These are phyloP conservation scores for Pammene fasciana DNA, from an alignment of 2,888 invertebrate genomes.

Conservation along the genomic window DNA sequence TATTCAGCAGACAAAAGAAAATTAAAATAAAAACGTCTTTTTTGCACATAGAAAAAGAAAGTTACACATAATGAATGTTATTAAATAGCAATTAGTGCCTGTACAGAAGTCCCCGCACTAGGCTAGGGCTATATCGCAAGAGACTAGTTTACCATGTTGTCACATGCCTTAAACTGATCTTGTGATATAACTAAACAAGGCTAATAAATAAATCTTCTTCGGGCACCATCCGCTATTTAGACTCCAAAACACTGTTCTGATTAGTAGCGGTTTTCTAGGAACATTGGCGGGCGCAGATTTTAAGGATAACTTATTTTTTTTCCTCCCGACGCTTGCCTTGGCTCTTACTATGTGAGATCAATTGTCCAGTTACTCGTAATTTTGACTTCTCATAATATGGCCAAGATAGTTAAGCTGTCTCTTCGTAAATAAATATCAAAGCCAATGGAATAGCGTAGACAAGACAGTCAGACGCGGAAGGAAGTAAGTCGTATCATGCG, in stretches of 20 bases:
- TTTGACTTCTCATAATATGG: too few species aligned
- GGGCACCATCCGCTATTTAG: background rate
- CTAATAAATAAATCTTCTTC: constrained; percentile 27
- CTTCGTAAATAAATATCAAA: constrained; percentile 16
- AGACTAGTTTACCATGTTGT: too few species aligned
- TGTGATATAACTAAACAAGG: constrained; percentile 4
- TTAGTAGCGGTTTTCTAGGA: background rate
- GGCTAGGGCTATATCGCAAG: too few species aligned
- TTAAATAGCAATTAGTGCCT: too few species aligned
- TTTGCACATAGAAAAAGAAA: too few species aligned
- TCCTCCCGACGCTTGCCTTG: background rate
- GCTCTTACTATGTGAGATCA: background rate
- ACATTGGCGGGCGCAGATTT: background rate
- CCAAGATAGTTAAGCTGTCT: background rate
- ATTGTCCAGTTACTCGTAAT: too few species aligned
- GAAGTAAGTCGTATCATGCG: constrained; percentile 54
- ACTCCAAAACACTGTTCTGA: background rate
- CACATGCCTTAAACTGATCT: too few species aligned
- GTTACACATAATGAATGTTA: too few species aligned
- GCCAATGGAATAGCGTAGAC: constrained; percentile 40
- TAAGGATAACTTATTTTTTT: background rate
- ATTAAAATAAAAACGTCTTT: too few species aligned
- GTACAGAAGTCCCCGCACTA: too few species aligned
- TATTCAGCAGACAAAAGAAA: constrained; percentile 2
- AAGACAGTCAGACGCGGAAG: constrained; percentile 54